These are phyloP conservation scores for Chiroxiphia lanceolata DNA, from an alignment of 2,797 vertebrate genomes.

Conservation along the genomic window DNA sequence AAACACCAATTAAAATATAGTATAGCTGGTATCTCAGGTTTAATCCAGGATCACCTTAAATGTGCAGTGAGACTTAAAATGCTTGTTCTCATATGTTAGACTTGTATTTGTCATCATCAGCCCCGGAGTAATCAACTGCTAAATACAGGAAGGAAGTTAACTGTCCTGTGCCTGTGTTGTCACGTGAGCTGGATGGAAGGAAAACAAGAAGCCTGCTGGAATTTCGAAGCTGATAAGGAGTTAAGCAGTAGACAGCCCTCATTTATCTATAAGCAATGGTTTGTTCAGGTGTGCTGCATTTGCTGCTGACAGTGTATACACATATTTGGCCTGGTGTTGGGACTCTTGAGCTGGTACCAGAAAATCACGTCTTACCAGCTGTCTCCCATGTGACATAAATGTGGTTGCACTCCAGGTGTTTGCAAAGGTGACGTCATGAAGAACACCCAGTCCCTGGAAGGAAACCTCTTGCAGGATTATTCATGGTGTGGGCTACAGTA, in stretches of 20 bases:
- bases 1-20: not conserved
- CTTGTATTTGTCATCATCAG: not conserved
- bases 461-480: not conserved
- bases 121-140: not conserved
- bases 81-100: not conserved
- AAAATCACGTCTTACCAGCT: not conserved
- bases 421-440: not conserved
- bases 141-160: not conserved
- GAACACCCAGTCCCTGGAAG: not conserved
- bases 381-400: not conserved
- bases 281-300: not conserved
- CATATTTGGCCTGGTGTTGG: not conserved
- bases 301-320: not conserved
- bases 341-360: not conserved
- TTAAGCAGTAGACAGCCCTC: not conserved
- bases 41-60: not conserved
- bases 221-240: not conserved
- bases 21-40: not conserved
- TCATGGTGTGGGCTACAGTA: too few species aligned
- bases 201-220: not conserved
- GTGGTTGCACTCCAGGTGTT: not conserved
- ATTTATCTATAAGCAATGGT: not conserved
- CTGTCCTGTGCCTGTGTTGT: not conserved
- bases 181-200: not conserved
- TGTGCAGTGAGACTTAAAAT: not conserved